Evolutionary conservation across 2,888 invertebrate genomes (phyloP), one percentile per base, ranked within the genome.

Genomic region (Scotopteryx bipunctaria): DNA sequence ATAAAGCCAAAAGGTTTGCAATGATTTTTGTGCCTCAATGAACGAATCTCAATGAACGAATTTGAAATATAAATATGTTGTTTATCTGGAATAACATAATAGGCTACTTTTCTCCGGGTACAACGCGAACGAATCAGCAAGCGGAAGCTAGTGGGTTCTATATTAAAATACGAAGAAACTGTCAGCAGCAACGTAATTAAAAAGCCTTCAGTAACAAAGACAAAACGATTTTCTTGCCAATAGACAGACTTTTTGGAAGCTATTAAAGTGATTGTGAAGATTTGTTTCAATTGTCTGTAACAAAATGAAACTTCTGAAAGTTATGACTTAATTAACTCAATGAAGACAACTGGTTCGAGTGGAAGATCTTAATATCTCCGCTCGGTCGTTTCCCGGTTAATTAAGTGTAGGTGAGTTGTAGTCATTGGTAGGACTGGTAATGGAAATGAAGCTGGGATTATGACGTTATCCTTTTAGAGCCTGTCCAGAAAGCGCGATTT

Each of bases 141-240:
- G n/a, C n/a, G n/a, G n/a, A n/a, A n/a, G n/a, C n/a, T n/a, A n/a
- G n/a, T n/a, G n/a, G n/a, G n/a, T n/a, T n/a, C n/a, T 5, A 58
- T 37, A 57, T 56, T 56, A 31, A 41, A 52, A 31, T 23, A 8
- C 17, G 8, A 29, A 21, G 6, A 27, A n/a, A 17, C 16, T 35
- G 38, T 44, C 37, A 44, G 21, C 36, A 13, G 27, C 29, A 33
- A 23, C 31, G 46, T 47, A 41, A 57, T 54, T 51, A 45, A 57
- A 50, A 51, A 48, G 19, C 27, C 19, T 33, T 43, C 37, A 45
- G 37, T 37, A 46, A 42, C 44, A 40, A 40, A 42, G 27, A 43
- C 46, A 38, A 43, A 47, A 25, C 15, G 33, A 33, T 23, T 9
- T 48, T 19, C 29, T 15, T 8, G 21, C n/a, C n/a, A n/a, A 15